Evolutionary conservation across 1,140 invertebrate genomes (phyloP).

Genomic region (Conopomorpha cramerella): DNA sequence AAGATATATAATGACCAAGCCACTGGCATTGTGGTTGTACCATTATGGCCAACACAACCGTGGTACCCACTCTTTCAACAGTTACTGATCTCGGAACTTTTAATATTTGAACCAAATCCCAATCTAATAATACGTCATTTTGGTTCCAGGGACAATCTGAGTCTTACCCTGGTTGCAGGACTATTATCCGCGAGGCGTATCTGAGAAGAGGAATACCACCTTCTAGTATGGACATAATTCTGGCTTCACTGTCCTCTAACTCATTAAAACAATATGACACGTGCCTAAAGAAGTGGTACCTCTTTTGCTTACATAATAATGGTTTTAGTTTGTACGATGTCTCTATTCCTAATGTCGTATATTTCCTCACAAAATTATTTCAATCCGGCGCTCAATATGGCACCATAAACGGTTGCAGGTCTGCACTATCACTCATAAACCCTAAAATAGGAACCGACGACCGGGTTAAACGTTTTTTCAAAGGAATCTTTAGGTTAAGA

Average conservation of each 20-base stretch:
- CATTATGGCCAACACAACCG: slow-evolving; percentile 4
- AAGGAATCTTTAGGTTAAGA: not conserved
- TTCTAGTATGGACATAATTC: slow-evolving; percentile 6
- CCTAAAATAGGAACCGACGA: not conserved
- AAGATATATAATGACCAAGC: slow-evolving; percentile 8
- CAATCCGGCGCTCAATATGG: slow-evolving; percentile 1
- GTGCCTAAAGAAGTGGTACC: slow-evolving; percentile 5
- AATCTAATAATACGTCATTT: slow-evolving; percentile 1
- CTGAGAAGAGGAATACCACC: slow-evolving; percentile 5
- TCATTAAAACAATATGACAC: slow-evolving; percentile 20
- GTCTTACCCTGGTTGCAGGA: slow-evolving; percentile 4
- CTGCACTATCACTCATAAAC: slow-evolving; percentile 1
- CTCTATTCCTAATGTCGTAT: not conserved
- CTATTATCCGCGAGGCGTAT: not conserved
- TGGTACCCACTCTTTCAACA: slow-evolving; percentile 3
- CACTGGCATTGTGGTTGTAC: slow-evolving; percentile 9
- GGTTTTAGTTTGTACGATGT: not conserved
- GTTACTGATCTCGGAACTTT: not conserved
- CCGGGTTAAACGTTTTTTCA: not conserved
- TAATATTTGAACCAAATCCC: not conserved
- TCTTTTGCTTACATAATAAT: slow-evolving; percentile 1
- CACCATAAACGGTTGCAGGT: not conserved
- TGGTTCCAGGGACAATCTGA: not conserved
- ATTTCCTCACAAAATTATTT: not conserved
- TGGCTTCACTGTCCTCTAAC: slow-evolving; percentile 10